These are phyloP conservation scores for Cotesia glomerata DNA, from an alignment of 1,140 invertebrate species.

Conservation along the genomic window DNA sequence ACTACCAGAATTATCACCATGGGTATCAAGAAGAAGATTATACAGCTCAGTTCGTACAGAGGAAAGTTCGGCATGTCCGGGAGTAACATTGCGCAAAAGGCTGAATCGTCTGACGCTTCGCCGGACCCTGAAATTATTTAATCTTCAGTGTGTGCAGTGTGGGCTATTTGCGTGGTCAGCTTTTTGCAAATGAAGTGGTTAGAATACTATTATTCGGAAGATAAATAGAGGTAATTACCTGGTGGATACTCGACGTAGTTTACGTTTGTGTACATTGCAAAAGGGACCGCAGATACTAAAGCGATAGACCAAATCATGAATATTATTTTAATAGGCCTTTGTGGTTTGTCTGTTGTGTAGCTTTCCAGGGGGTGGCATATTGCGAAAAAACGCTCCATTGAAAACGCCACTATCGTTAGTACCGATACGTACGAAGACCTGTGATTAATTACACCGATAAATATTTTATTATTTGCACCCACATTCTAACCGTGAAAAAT, in stretches of 20 bases:
- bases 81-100: slow-evolving; percentile 77
- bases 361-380: slow-evolving; percentile 88
- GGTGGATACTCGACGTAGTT: slow-evolving; percentile 75
- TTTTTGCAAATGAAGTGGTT: no score
- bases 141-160: neutral
- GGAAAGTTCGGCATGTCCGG: slow-evolving; percentile 59
- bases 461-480: neutral
- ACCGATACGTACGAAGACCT: slow-evolving; percentile 89
- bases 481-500: no score
- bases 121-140: slow-evolving; percentile 45
- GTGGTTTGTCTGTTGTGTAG: slow-evolving; percentile 80
- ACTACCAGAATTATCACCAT: slow-evolving; percentile 78
- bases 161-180: no score
- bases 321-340: slow-evolving; percentile 82
- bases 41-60: slow-evolving; percentile 79
- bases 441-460: slow-evolving; percentile 36
- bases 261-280: slow-evolving; percentile 74
- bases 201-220: no score
- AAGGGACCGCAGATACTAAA: slow-evolving; percentile 79
- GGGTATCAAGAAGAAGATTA: slow-evolving; percentile 85
- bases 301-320: slow-evolving; percentile 79
- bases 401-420: slow-evolving; percentile 88
- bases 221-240: slow-evolving; percentile 56
- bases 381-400: slow-evolving; percentile 86
- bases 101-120: slow-evolving; percentile 69